phyloP scores from a whole-genome alignment of 2,888 invertebrate genomes.

The Steinernema scapterisci region DNA sequence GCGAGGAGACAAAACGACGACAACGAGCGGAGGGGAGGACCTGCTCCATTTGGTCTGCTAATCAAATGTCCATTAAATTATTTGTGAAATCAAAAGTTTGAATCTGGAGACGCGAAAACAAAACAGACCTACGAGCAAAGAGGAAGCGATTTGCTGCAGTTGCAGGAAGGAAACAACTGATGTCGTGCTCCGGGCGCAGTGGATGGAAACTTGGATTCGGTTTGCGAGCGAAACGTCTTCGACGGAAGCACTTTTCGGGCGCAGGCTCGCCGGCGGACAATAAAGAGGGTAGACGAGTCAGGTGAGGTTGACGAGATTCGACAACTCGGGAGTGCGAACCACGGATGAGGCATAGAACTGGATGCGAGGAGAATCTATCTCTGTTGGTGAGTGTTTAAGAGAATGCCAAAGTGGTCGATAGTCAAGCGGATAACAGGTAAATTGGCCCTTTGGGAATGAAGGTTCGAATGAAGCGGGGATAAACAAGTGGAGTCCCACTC shows the following conservation, averaged over 20 bases:
- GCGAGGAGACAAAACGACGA: neutral
- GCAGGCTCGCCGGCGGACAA: neutral
- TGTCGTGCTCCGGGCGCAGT: no score
- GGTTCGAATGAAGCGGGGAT: neutral
- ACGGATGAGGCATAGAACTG: neutral
- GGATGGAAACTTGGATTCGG: no score
- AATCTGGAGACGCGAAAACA: neutral
- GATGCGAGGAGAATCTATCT: neutral
- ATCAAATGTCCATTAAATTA: conserved; percentile 29
- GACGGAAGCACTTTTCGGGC: no score
- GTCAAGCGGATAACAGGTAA: conserved; percentile 4
- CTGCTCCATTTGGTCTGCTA: conserved; percentile 9
- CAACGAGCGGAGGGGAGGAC: neutral
- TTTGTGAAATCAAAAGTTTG: conserved; percentile 23
- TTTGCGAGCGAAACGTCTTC: no score
- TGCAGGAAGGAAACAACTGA: neutral
- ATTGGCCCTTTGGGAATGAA: conserved; percentile 17
- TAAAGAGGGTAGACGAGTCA: neutral
- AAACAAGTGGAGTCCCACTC: no score
- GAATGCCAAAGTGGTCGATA: neutral
- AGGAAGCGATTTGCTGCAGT: neutral
- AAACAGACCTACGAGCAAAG: neutral
- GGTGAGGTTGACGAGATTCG: neutral
- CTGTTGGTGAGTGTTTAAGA: neutral
- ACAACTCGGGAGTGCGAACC: neutral